A percentile compares a stretch with the other conserved stretches of the same genome.
Evolutionary conservation across 2,797 vertebrate species (phyloP).

Genomic region (Gymnothorax javanicus): DNA sequence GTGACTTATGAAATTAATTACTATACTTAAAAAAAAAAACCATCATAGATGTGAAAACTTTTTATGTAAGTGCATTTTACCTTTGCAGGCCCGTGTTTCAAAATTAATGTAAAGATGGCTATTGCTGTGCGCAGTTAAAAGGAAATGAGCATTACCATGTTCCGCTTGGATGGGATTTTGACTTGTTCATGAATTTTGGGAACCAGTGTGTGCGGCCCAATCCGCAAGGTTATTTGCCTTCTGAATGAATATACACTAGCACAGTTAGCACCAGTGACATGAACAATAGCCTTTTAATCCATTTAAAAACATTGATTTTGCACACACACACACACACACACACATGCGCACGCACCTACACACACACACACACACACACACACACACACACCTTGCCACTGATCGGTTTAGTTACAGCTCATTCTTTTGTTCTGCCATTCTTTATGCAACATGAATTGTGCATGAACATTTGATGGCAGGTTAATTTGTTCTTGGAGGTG

Average conservation of each 20-base stretch:
- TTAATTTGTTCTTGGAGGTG: conserved; percentile 7
- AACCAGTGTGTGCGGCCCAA: neutral
- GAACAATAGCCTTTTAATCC: neutral
- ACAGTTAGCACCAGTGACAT: neutral
- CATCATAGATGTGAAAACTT: neutral
- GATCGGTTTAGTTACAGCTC: neutral
- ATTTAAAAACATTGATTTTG: neutral
- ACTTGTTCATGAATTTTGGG: neutral
- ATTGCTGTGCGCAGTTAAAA: neutral
- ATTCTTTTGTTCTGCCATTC: neutral
- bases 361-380: no score
- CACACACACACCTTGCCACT: neutral
- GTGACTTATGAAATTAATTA: neutral
- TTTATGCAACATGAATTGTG: conserved; percentile 13
- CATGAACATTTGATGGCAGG: conserved; percentile 2
- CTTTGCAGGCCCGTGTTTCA: neutral
- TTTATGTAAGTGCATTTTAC: neutral
- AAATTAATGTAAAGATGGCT: neutral
- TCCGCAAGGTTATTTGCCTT: neutral
- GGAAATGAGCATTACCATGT: neutral
- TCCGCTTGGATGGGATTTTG: neutral
- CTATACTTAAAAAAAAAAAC: neutral
- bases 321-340: neutral
- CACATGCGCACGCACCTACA: no score
- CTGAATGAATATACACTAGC: neutral